phyloP scores from a whole-genome alignment of 2,797 vertebrate genomes.

The Aeoliscus strigatus region DNA sequence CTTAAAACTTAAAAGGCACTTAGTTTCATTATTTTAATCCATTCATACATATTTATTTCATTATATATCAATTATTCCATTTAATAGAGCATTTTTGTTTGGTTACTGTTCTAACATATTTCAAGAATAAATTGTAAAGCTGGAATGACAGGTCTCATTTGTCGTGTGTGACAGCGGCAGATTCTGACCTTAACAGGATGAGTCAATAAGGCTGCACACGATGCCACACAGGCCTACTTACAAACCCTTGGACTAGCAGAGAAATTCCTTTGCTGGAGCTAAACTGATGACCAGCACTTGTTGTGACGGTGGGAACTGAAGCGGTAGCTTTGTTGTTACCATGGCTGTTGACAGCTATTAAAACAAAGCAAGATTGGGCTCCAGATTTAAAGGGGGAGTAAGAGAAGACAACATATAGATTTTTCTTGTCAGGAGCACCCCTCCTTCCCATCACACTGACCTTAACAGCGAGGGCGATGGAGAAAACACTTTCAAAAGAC shows the following conservation, averaged over 20 bases:
- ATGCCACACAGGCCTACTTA: neutral
- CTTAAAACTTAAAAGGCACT: no score
- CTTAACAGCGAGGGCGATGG: conserved; percentile 66
- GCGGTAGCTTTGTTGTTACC: conserved; percentile 45
- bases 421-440: conserved; percentile 74
- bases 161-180: no score
- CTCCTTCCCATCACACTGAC: conserved; percentile 71
- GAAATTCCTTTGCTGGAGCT: conserved; percentile 38
- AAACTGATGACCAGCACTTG: conserved; percentile 39
- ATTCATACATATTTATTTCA: no score
- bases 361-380: conserved; percentile 67
- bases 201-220: no score
- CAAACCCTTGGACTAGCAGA: conserved; percentile 12
- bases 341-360: conserved; percentile 70
- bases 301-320: conserved; percentile 23
- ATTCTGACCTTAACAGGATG: no score
- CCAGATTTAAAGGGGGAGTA: conserved; percentile 65
- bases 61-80: no score
- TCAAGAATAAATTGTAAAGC: no score
- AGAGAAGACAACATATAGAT: conserved; percentile 78
- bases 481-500: conserved; percentile 67
- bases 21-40: no score
- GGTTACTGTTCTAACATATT: no score
- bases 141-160: no score
- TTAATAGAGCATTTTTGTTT: no score